phyloP scores from a whole-genome alignment of 2,113 vertebrate species.

The Cyanoliseus patagonus region DNA sequence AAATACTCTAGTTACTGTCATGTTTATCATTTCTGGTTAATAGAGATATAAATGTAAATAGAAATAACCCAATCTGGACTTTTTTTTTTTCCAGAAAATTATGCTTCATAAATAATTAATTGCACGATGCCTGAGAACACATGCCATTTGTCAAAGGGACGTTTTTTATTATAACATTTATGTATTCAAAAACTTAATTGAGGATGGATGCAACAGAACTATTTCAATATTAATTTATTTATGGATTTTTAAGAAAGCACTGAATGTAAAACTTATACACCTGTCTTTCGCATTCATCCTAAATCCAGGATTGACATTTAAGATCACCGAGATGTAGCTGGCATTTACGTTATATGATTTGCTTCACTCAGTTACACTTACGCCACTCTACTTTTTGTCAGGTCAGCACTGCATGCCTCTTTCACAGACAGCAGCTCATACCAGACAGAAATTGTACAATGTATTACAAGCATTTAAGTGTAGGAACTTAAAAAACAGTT shows the following conservation, averaged over 20 bases:
- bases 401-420: neutral
- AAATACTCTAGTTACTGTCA: neutral
- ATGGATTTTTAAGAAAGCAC: neutral
- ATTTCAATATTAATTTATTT: conserved; percentile 1
- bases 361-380: neutral
- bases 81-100: neutral
- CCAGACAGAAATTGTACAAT: neutral
- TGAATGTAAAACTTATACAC: neutral
- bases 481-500: neutral
- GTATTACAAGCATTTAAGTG: neutral
- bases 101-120: neutral
- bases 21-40: neutral
- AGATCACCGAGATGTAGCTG: neutral
- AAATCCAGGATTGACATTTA: neutral
- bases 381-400: neutral
- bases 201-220: neutral
- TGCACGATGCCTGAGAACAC: neutral
- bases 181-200: neutral
- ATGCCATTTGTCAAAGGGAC: neutral
- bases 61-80: neutral
- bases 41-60: neutral
- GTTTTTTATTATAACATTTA: neutral
- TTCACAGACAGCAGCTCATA: neutral
- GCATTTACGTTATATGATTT: neutral
- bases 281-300: neutral